Evolutionary conservation across 2,113 vertebrate species (phyloP).

Genomic region (Austrofundulus limnaeus): DNA sequence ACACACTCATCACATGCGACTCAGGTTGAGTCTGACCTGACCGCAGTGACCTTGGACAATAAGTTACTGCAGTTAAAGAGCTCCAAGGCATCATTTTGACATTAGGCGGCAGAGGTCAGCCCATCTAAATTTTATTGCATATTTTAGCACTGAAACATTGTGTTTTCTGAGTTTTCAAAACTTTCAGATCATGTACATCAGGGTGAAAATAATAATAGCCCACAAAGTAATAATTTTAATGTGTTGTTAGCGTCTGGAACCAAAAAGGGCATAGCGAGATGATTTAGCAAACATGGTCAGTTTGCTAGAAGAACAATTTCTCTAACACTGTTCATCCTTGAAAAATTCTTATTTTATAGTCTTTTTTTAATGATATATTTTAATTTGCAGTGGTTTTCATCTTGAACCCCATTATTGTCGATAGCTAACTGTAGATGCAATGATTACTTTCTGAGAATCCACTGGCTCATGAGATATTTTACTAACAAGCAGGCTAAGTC

Average conservation of each 20-base stretch:
- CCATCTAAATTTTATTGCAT: not conserved
- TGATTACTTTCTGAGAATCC: no score
- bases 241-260: not conserved
- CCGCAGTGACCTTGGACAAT: conserved; percentile 8
- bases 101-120: not conserved
- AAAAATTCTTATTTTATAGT: no score
- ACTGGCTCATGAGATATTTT: no score
- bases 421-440: no score
- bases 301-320: no score
- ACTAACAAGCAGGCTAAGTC: no score
- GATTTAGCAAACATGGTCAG: no score
- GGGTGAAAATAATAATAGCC: not conserved
- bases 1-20: conserved; percentile 40
- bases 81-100: conserved; percentile 12
- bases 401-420: no score
- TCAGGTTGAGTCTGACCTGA: conserved; percentile 41
- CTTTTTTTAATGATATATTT: no score
- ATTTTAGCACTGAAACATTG: not conserved
- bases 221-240: not conserved
- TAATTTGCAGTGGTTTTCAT: no score
- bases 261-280: not conserved
- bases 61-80: conserved; percentile 19
- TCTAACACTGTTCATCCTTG: no score
- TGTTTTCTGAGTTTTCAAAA: conserved; percentile 2
- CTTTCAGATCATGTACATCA: not conserved